phyloP scores from a whole-genome alignment of 2,888 invertebrate genomes.

The Epistrophe eligans region DNA sequence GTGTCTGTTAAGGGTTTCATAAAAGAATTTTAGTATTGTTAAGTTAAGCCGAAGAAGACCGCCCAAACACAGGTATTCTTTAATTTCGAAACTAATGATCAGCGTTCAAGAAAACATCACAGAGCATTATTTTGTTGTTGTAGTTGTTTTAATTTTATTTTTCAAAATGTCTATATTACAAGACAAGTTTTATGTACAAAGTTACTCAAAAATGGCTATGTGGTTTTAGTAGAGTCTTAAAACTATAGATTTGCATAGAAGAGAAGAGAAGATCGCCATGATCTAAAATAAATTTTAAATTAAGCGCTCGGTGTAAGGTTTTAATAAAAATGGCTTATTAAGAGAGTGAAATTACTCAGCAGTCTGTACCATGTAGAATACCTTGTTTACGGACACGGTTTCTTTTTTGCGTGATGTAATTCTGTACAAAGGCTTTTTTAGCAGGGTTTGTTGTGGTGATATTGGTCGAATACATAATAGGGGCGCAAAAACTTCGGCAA shows the following conservation, averaged over 20 bases:
- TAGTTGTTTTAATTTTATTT: background rate
- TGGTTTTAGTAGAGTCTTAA: constrained; percentile 28
- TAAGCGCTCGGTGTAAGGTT: constrained; percentile 47
- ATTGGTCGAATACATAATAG: constrained; percentile 81
- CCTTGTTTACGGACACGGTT: constrained; percentile 84
- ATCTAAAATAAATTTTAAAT: constrained; percentile 14
- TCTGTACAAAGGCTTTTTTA: constrained; percentile 83
- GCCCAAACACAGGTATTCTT: constrained; percentile 72
- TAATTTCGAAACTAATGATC: constrained; percentile 55
- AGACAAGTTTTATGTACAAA: constrained; percentile 23
- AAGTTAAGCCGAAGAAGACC: constrained; percentile 67
- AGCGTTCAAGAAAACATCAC: constrained; percentile 40
- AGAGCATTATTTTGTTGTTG: constrained; percentile 20
- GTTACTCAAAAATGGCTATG: background rate
- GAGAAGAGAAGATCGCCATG: constrained; percentile 24
- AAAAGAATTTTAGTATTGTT: constrained; percentile 33
- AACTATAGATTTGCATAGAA: constrained; percentile 16
- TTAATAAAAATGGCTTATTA: constrained; percentile 57
- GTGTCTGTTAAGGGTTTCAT: constrained; percentile 32
- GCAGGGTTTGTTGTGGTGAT: constrained; percentile 80
- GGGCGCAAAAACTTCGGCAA: constrained; percentile 84
- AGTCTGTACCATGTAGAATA: constrained; percentile 79
- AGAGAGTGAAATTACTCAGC: constrained; percentile 55
- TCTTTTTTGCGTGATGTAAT: constrained; percentile 83
- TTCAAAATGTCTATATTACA: background rate